Evolutionary conservation across 2,888 invertebrate species (phyloP).

Genomic region (Punctoribates punctum): DNA sequence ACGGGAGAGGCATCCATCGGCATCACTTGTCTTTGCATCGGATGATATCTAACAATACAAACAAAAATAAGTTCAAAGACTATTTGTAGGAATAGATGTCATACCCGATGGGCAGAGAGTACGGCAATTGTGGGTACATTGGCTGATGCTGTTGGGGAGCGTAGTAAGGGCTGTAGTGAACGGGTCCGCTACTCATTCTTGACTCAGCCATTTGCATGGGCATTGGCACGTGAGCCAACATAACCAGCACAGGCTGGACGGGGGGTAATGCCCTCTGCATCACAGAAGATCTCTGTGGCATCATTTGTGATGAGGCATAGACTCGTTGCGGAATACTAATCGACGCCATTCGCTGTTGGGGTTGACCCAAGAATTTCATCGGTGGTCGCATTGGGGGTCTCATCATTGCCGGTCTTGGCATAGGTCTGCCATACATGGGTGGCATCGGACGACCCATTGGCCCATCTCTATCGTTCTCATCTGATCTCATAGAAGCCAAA

Average conservation of each 20-base stretch:
- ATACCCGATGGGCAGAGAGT: slow-evolving; percentile 31
- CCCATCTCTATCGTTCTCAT: slow-evolving; percentile 18
- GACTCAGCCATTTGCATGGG: slow-evolving; percentile 37
- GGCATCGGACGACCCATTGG: slow-evolving; percentile 20
- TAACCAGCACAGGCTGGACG: slow-evolving; percentile 37
- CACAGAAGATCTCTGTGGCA: background rate
- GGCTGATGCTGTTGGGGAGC: slow-evolving; percentile 20
- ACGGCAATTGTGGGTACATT: slow-evolving; percentile 37
- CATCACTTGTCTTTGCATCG: slow-evolving; percentile 21
- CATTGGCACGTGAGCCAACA: slow-evolving; percentile 39
- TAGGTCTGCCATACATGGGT: slow-evolving; percentile 44
- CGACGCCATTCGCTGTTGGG: slow-evolving; percentile 22
- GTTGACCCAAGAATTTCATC: background rate
- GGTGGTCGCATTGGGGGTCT: slow-evolving; percentile 22
- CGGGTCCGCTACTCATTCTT: background rate
- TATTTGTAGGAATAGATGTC: background rate
- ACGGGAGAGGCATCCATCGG: slow-evolving; percentile 22
- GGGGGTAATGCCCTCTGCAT: slow-evolving; percentile 16
- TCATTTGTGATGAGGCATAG: background rate
- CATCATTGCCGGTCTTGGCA: slow-evolving; percentile 39
- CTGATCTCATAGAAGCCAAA: slow-evolving; percentile 32
- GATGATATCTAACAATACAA: slow-evolving; percentile 14
- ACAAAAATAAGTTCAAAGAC: background rate
- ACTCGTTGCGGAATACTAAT: slow-evolving; percentile 10
- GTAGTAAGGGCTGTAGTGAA: slow-evolving; percentile 21